Base-by-base conservation (phyloP, 2,888 invertebrate species). In the Exocentrus adspersus region DNA sequence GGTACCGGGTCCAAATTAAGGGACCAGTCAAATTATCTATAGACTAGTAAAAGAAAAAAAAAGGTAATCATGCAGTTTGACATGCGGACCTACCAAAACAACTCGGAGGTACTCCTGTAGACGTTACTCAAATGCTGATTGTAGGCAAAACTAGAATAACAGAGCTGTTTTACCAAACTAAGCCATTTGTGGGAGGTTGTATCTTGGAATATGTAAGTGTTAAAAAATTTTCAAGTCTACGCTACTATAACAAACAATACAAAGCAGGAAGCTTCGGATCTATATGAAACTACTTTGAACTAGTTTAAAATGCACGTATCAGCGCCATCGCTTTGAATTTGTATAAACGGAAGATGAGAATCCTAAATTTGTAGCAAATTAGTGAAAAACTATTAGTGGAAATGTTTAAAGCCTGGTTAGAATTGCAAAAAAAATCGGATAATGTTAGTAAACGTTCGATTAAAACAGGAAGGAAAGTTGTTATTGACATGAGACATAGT, bases 111-210 rank as follows among this genome's bases (percentile, higher is more conserved):
- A 64, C 50, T 70, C 67, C 72, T 67, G 61, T 51, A 61, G 71
- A 61, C 24, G 62, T 41, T 58, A 72, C 64, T 81, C 79, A 82
- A 75, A 82, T 80, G 82, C 81, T 81, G 79, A 82, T 78, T 77
- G 76, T 75, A 74, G 82, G 82, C 78, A 82, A 78, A 72, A 81
- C 82, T 82, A 81, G 76, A 80, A 79, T 75, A 75, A 77, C 62
- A 75, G 60, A 74, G 57, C 69, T 69, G 68, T 67, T 72, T 74
- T 70, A 74, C 65, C 63, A 65, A 52, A 53, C 46, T 41, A 60
- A 50, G 41, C 41, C 46, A 62, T 52, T 57, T 37, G 43, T 37
- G 10, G 32, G 46, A 48, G 24, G 52, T 46, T 51, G 43, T 46
- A 45, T 19, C 30, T n/a, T 16, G 21, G 20, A 65, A 48, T 43